Base-by-base conservation (phyloP, 2,888 invertebrate species). In the Ectropis crepuscularia region DNA sequence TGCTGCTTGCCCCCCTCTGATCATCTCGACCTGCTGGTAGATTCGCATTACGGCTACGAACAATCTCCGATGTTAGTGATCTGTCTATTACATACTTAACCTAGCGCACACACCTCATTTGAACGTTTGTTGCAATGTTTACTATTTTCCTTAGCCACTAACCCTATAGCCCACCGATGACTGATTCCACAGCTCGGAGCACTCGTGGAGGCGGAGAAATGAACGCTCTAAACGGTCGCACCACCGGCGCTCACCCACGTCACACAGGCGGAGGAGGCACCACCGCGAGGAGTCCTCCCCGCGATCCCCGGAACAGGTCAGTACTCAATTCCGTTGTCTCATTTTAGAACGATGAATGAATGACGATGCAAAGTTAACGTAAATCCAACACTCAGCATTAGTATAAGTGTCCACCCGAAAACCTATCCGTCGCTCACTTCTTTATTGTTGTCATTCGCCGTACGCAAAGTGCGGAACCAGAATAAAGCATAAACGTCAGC, bases 211-310 rank as follows among this genome's bases (percentile, higher is more conserved):
- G 94, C 83, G 96, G 94, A 92, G 96, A 94, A 89, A 96, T 95
- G 94, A 97, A 80, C 95, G 97, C 74, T 97, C 97, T 88, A 97
- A 97, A 89, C 95, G 97, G 76, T 97, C 97, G 80, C 95, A 96
- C 86, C 95, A 97, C 74, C 95, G 97, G 85, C 96, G 97, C 73
- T 97, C 97, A 71, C 96, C 96, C 68, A 95, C 95, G 76, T 95
- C 96, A 81, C 95, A 96, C 82, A 94, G 96, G 74, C 95, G 96
- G 80, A 94, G 95, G 80, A 95, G 96, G 85, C 94, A 92, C 73
- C 92, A 92, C 71, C 91, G 92, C 76, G 92, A 92, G 76, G 92
- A 91, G 71, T 92, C 92, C 39, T 87, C 93, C 60, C 82, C 87
- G 62, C 90, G 90, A 68, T 92, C 92, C 68, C 90, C 91, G 63